phyloP scores from a whole-genome alignment of 2,797 vertebrate species.

The Chelidonichthys spinosus region DNA sequence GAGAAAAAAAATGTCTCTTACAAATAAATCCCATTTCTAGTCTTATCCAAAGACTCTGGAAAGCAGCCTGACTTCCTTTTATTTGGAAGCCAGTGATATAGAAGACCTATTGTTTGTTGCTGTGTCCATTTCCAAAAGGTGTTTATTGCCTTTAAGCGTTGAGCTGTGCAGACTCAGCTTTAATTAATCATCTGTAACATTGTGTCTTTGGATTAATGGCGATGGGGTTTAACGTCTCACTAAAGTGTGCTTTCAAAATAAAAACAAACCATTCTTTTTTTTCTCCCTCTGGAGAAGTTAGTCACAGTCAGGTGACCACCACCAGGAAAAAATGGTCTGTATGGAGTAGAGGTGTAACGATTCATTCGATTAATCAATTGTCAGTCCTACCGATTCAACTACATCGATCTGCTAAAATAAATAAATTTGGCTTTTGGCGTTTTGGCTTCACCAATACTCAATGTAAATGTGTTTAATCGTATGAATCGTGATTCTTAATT shows the following conservation, averaged over 20 bases:
- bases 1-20: not conserved
- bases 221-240: too few species aligned
- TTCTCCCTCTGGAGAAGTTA: not conserved
- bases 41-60: not conserved
- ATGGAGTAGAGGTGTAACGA: too few species aligned
- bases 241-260: not conserved
- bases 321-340: too few species aligned
- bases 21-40: not conserved
- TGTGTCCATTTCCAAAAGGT: conserved; percentile 17
- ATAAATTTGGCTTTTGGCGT: too few species aligned
- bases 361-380: too few species aligned
- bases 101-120: not conserved
- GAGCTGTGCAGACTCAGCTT: conserved; percentile 26
- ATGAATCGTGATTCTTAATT: too few species aligned
- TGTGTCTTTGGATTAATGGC: conserved; percentile 22
- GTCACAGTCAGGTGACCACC: not conserved
- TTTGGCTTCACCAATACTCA: too few species aligned
- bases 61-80: not conserved
- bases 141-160: conserved; percentile 12
- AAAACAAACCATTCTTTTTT: conserved; percentile 21
- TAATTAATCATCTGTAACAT: conserved; percentile 37
- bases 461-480: too few species aligned
- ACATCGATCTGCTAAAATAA: too few species aligned
- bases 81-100: conserved; percentile 10
- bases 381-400: too few species aligned